Conservation (phyloP, 2,113 vertebrate species). For the Fregata magnificens region DNA sequence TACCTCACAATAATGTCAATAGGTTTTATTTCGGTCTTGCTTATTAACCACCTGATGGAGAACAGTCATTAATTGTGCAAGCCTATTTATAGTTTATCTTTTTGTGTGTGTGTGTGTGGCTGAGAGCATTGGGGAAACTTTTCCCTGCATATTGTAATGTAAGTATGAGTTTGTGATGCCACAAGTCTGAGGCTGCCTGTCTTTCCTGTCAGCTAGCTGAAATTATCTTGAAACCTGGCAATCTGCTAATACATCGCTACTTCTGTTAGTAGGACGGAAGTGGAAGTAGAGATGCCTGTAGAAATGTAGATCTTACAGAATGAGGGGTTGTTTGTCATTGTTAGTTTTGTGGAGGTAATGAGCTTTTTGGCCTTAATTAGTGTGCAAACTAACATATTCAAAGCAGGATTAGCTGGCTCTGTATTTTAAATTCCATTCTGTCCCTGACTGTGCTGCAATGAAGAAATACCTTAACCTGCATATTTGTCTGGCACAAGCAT, state of each 20-base stretch:
- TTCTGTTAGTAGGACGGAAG: not conserved
- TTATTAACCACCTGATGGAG: not conserved
- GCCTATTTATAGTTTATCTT: not conserved
- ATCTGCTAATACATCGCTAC: not conserved
- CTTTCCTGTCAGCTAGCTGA: not conserved
- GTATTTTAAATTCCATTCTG: not conserved
- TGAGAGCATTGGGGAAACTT: not conserved
- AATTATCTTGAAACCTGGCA: not conserved
- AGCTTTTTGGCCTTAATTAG: not conserved
- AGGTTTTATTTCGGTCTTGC: not conserved
- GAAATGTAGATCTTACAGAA: not conserved
- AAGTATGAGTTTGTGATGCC: rapidly evolving
- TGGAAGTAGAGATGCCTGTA: not conserved
- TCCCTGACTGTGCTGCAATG: not conserved
- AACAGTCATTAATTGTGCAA: not conserved
- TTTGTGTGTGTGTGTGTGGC: too few species aligned
- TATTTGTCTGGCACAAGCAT: not conserved
- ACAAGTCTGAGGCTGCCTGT: not conserved
- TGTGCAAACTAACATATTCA: not conserved
- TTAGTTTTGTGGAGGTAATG: not conserved
- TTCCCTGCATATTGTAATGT: not conserved
- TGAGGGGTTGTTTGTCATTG: not conserved
- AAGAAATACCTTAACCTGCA: not conserved
- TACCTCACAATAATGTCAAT: not conserved
- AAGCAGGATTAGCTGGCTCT: not conserved